Evolutionary conservation across 2,113 vertebrate genomes (phyloP).

Genomic region (Perca flavescens): DNA sequence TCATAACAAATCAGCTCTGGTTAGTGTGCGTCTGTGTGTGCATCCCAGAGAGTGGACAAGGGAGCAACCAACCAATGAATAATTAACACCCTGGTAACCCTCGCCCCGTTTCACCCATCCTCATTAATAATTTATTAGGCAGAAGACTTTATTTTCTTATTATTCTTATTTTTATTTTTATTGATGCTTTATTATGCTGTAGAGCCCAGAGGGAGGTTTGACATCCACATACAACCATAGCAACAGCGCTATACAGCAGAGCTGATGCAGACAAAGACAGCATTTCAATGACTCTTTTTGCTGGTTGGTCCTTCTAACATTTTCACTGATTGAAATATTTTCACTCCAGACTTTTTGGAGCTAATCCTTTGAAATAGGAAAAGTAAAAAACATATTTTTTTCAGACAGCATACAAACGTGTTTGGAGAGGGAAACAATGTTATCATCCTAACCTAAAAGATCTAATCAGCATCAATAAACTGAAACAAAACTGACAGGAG

Average conservation of each 20-base stretch:
- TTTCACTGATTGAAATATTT: constrained; percentile 9
- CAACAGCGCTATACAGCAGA: constrained; percentile 28
- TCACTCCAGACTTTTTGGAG: neutral
- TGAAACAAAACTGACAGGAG: neutral
- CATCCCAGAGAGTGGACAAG: constrained; percentile 49
- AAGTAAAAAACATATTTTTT: neutral
- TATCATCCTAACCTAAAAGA: neutral
- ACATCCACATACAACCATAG: constrained; percentile 48
- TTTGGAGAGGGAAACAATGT: too few relatives aligned
- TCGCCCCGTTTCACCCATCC: constrained; percentile 54
- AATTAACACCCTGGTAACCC: constrained; percentile 77
- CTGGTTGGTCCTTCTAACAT: constrained; percentile 24
- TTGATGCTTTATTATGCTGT: constrained; percentile 7
- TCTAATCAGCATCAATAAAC: neutral
- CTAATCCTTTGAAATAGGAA: constrained; percentile 4
- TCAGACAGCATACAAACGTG: neutral
- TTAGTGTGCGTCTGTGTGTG: constrained; percentile 37
- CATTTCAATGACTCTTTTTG: constrained; percentile 9
- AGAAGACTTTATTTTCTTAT: constrained; percentile 66
- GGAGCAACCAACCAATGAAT: constrained; percentile 71
- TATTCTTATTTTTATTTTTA: too few relatives aligned
- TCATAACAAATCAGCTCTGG: constrained; percentile 45
- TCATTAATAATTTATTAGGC: constrained; percentile 74
- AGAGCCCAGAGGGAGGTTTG: constrained; percentile 55
- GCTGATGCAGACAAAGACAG: constrained; percentile 26